Conservation (phyloP, 1,140 invertebrate genomes). For the Venturia canescens region DNA sequence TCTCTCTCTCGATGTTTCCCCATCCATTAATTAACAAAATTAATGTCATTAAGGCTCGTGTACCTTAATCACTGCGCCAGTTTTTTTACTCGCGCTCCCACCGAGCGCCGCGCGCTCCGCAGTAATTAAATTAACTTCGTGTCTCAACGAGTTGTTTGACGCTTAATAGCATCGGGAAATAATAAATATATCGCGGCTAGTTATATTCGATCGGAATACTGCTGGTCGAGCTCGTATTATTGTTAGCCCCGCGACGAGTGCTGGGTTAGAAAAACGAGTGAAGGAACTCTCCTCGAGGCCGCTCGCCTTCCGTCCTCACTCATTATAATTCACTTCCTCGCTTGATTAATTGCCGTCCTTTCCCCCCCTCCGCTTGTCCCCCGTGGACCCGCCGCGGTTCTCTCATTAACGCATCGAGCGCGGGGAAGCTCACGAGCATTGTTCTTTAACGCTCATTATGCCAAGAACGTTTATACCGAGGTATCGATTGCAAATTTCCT, state of each 20-base stretch:
- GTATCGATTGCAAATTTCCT: constrained; percentile 21
- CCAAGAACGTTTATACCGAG: background rate
- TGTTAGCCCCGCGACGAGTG: background rate
- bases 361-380: background rate
- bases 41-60: too few relatives aligned
- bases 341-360: constrained; percentile 43
- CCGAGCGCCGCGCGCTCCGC: background rate
- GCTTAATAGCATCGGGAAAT: too few relatives aligned
- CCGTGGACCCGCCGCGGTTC: constrained; percentile 8
- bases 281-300: constrained; percentile 35
- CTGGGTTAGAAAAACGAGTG: constrained; percentile 18
- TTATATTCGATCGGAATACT: background rate
- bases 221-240: too few relatives aligned
- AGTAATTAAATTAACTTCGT: background rate
- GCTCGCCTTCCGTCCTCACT: constrained; percentile 19
- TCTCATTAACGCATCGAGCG: constrained; percentile 39
- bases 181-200: background rate
- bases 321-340: constrained; percentile 47
- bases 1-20: too few relatives aligned
- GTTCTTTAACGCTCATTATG: constrained; percentile 24
- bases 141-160: background rate
- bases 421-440: constrained; percentile 41
- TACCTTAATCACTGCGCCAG: too few relatives aligned
- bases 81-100: too few relatives aligned
- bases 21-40: too few relatives aligned